Conservation (phyloP, 2,888 invertebrate species). For the Athripsodes cinereus region DNA sequence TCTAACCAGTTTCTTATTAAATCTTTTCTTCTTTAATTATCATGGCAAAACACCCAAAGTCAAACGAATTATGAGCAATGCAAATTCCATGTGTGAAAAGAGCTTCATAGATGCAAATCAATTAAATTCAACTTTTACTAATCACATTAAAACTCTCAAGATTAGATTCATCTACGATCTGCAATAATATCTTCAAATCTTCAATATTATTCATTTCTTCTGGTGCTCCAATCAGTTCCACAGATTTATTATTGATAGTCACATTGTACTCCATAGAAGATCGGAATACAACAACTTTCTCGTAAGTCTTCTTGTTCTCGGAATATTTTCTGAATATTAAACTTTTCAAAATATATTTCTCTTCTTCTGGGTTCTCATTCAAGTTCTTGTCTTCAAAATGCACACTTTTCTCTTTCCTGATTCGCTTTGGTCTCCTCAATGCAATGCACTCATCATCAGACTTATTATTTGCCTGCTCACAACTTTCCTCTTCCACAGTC, state of each 20-base stretch:
- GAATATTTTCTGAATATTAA: conserved; percentile 22
- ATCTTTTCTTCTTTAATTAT: too few relatives aligned
- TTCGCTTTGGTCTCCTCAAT: background rate
- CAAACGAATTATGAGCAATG: too few relatives aligned
- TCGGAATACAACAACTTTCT: conserved; percentile 39
- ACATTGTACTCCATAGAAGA: conserved; percentile 44
- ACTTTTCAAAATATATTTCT: conserved; percentile 17
- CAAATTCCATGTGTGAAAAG: too few relatives aligned
- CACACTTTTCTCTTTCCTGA: background rate
- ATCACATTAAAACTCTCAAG: conserved; percentile 42
- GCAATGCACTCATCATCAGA: background rate
- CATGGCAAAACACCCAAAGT: too few relatives aligned
- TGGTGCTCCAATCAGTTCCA: conserved; percentile 47
- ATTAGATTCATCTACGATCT: conserved; percentile 47
- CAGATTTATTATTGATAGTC: conserved; percentile 40
- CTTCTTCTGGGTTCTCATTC: background rate
- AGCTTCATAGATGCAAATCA: too few relatives aligned
- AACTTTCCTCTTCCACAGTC: background rate
- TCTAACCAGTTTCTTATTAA: too few relatives aligned
- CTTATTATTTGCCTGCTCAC: too few relatives aligned
- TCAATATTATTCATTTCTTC: conserved; percentile 43
- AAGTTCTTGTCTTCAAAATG: background rate
- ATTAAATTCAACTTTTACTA: conserved; percentile 23
- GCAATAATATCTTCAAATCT: conserved; percentile 45
- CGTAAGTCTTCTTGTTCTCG: conserved; percentile 20